Percentiles rank a stretch among this genome's conserved stretches.
phyloP scores from a whole-genome alignment of 2,797 vertebrate species.

The Tangara arthus region DNA sequence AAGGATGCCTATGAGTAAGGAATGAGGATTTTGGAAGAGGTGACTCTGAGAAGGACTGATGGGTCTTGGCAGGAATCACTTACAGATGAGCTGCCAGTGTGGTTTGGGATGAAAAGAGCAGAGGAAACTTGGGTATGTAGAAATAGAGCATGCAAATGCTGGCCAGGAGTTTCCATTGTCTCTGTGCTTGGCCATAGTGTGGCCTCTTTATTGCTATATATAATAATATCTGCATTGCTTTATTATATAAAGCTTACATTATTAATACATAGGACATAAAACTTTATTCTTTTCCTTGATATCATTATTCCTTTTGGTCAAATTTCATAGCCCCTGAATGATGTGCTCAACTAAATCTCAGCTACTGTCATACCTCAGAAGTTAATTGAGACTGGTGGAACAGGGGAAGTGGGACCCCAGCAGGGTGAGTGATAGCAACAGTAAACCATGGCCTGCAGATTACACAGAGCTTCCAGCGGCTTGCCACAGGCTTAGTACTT shows the following conservation, averaged over 20 bases:
- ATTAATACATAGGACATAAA: background rate
- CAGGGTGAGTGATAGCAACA: background rate
- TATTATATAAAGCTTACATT: background rate
- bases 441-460: background rate
- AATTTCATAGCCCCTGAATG: background rate
- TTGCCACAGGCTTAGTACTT: slow-evolving; percentile 10
- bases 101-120: background rate
- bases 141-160: background rate
- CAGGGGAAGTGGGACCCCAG: background rate
- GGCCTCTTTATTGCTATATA: background rate
- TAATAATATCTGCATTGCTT: background rate
- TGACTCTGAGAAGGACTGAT: background rate
- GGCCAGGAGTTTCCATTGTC: background rate
- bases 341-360: background rate
- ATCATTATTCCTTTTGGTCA: background rate
- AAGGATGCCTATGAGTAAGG: background rate
- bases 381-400: background rate
- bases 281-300: background rate
- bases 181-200: rapidly evolving
- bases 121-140: background rate
- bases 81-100: background rate
- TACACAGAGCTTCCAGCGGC: slow-evolving; percentile 6
- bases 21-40: background rate
- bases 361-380: background rate
- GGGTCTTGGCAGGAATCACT: background rate